These are phyloP conservation scores for Neosalanx taihuensis DNA, from an alignment of 2,797 vertebrate species.

Conservation along the genomic window DNA sequence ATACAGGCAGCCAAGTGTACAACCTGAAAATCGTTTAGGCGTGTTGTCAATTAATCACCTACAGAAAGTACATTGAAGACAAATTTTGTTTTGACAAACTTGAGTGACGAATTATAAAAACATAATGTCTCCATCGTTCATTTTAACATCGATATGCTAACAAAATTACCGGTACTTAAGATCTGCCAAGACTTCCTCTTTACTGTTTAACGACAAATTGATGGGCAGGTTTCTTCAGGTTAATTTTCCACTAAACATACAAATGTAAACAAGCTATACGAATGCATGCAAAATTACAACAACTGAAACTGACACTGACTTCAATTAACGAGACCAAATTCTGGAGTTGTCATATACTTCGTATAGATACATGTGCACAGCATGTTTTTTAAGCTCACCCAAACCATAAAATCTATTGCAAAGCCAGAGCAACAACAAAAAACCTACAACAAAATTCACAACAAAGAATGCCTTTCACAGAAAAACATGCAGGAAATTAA, in stretches of 20 bases:
- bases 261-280: slow-evolving; percentile 1
- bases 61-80: not conserved
- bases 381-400: slow-evolving; percentile 66
- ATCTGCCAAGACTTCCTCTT: not conserved
- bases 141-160: slow-evolving; percentile 8
- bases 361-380: slow-evolving; percentile 58
- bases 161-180: slow-evolving; percentile 8
- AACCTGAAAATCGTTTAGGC: not conserved
- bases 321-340: slow-evolving; percentile 23
- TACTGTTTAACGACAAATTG: not conserved
- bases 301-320: not conserved
- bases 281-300: no score
- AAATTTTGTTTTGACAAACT: not conserved
- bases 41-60: not conserved
- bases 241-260: slow-evolving; percentile 9
- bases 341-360: slow-evolving; percentile 31
- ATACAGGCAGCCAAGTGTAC: not conserved
- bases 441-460: slow-evolving; percentile 62
- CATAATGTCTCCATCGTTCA: not conserved
- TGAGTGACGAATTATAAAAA: not conserved
- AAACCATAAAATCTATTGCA: slow-evolving; percentile 60
- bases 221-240: slow-evolving; percentile 2
- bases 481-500: slow-evolving; percentile 46
- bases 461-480: slow-evolving; percentile 49
- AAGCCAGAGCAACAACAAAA: slow-evolving; percentile 42